A percentile compares a stretch with the other conserved stretches of the same genome.
phyloP scores from a whole-genome alignment of 2,113 vertebrate genomes.

The Mesocricetus auratus region DNA sequence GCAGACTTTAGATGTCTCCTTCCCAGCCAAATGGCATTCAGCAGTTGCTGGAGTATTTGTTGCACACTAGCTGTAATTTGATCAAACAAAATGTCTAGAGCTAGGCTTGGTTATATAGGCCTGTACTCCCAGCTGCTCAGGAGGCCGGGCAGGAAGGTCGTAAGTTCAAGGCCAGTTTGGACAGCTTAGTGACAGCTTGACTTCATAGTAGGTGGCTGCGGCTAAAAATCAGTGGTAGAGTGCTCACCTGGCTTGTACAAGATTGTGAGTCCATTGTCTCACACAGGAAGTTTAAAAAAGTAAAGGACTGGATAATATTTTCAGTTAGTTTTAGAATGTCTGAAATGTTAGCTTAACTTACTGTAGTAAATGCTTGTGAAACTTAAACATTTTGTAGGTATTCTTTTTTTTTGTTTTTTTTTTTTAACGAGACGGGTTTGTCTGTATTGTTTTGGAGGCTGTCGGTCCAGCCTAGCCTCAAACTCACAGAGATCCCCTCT shows the following conservation, averaged over 20 bases:
- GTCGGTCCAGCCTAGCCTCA: no score
- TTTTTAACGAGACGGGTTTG: no score
- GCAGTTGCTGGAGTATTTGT: conserved; percentile 47
- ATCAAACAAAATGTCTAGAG: conserved; percentile 21
- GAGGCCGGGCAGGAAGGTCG: background rate
- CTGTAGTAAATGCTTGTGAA: conserved; percentile 37
- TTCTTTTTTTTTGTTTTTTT: conserved; percentile 55
- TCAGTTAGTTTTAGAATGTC: conserved; percentile 59
- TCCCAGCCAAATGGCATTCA: background rate
- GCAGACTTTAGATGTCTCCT: conserved; percentile 1
- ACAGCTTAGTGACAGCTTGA: background rate
- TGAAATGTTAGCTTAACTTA: conserved; percentile 21
- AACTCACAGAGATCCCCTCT: no score
- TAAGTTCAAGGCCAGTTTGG: background rate
- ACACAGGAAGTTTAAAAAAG: background rate
- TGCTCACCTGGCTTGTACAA: background rate
- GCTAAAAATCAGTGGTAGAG: background rate
- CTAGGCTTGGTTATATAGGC: background rate
- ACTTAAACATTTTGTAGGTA: conserved; percentile 33
- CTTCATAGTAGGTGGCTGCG: background rate
- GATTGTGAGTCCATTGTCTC: background rate
- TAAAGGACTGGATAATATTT: background rate
- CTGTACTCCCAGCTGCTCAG: background rate
- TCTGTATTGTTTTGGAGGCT: no score
- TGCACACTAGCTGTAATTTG: background rate